Evolutionary conservation across 2,888 invertebrate species (phyloP).

Genomic region (Empis livida): DNA sequence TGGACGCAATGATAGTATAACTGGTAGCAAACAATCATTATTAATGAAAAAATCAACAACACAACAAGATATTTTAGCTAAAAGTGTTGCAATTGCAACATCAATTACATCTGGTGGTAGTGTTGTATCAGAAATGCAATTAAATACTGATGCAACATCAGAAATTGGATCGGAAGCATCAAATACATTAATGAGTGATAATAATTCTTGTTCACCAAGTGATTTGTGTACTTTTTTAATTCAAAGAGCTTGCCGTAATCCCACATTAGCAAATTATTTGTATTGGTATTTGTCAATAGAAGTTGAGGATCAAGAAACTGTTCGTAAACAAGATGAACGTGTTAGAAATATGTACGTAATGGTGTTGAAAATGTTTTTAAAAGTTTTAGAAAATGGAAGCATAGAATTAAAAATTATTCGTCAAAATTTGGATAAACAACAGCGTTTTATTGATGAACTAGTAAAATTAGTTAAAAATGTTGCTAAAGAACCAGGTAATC

Average conservation of each 20-base stretch:
- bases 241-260: conserved; percentile 75
- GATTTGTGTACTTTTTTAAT: conserved; percentile 88
- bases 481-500: conserved; percentile 78
- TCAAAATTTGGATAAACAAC: conserved; percentile 68
- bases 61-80: not conserved
- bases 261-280: conserved; percentile 86
- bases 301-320: conserved; percentile 74
- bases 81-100: conserved; percentile 13
- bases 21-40: conserved; percentile 6
- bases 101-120: not conserved
- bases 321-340: conserved; percentile 55
- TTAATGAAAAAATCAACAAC: conserved; percentile 3
- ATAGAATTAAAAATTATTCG: not conserved
- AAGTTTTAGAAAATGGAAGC: conserved; percentile 50
- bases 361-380: conserved; percentile 78
- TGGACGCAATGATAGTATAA: conserved; percentile 1
- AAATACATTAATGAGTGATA: conserved; percentile 39
- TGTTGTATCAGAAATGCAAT: not conserved
- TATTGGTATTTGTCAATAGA: conserved; percentile 95
- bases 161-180: conserved; percentile 38
- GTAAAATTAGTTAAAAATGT: conserved; percentile 80
- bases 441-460: conserved; percentile 81
- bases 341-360: conserved; percentile 76
- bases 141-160: conserved; percentile 9
- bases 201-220: conserved; percentile 28